phyloP scores from a whole-genome alignment of 2,113 vertebrate species.

The Balaeniceps rex region DNA sequence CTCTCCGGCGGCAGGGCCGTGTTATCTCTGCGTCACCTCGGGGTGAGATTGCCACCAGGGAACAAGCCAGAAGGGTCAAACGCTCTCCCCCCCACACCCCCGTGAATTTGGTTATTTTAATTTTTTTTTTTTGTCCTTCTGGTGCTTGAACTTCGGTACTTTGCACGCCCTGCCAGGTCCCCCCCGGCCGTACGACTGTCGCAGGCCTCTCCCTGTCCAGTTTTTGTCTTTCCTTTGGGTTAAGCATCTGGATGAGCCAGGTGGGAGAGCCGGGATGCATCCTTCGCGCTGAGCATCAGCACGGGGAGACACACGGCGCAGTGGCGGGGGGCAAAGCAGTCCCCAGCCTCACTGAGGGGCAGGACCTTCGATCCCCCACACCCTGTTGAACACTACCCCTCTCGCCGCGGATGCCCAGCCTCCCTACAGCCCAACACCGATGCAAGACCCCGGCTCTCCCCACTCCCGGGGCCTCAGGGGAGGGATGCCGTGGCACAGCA shows the following conservation, averaged over 20 bases:
- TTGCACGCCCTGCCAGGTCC: not conserved
- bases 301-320: fast-evolving
- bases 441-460: not conserved
- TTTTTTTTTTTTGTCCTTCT: not conserved
- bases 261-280: not conserved
- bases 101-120: not conserved
- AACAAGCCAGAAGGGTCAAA: not conserved
- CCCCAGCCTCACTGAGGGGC: not conserved
- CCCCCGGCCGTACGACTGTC: not conserved
- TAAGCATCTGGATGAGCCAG: not conserved
- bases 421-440: not conserved
- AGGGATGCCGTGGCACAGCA: not conserved
- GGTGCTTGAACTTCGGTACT: slow-evolving; percentile 12
- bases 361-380: not conserved
- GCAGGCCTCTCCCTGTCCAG: not conserved
- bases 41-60: not conserved
- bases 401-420: fast-evolving
- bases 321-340: not conserved
- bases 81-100: not conserved
- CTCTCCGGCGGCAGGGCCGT: not conserved
- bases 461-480: fast-evolving
- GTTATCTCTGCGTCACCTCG: not conserved
- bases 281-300: not conserved
- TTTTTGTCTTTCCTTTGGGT: not conserved
- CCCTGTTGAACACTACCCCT: not conserved